These are phyloP conservation scores for Ailurus styani DNA, from an alignment of 2,113 vertebrate species.

Conservation along the genomic window DNA sequence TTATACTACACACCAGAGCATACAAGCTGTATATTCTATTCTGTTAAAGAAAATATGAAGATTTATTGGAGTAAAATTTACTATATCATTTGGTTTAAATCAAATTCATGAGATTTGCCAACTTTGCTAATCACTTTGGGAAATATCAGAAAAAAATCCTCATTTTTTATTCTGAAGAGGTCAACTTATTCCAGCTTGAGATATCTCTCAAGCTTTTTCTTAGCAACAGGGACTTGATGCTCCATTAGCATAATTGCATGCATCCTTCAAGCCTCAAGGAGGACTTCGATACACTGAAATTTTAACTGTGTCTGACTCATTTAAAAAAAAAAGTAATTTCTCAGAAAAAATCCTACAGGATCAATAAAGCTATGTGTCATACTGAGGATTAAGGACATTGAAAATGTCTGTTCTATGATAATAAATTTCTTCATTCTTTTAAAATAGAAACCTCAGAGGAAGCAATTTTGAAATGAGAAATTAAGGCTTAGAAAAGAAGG, in stretches of 20 bases:
- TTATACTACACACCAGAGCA: background rate
- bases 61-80: background rate
- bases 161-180: constrained; percentile 20
- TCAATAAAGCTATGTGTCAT: background rate
- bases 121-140: background rate
- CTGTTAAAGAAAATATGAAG: background rate
- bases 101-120: background rate
- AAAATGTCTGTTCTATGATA: background rate
- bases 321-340: background rate
- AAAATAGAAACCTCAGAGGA: background rate
- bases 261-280: constrained; percentile 14
- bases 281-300: background rate
- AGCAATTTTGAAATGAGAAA: constrained; percentile 54
- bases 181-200: constrained; percentile 25
- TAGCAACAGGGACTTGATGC: background rate
- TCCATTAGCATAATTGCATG: constrained; percentile 21
- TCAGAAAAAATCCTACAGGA: background rate
- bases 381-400: background rate
- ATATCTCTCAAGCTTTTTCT: constrained; percentile 3
- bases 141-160: background rate
- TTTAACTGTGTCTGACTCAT: constrained; percentile 45
- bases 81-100: constrained; percentile 36
- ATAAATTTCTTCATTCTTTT: constrained; percentile 1
- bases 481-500: constrained; percentile 28
- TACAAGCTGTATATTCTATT: background rate